A percentile compares a stretch with the other conserved stretches of the same genome.
Evolutionary conservation across 2,797 vertebrate species (phyloP).

Genomic region (Acrossocheilus fasciatus): DNA sequence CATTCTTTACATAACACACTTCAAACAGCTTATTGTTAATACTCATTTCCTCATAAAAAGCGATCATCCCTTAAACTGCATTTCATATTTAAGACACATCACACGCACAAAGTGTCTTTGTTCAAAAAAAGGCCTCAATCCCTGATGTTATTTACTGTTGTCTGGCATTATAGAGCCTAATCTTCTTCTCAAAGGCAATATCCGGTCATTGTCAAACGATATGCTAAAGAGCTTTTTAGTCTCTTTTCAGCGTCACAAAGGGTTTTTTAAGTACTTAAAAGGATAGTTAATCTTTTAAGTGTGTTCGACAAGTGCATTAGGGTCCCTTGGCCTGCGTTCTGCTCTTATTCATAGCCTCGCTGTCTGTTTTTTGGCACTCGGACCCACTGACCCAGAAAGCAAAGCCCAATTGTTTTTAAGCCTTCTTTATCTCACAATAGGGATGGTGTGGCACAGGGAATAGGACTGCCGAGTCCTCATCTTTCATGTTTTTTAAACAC

Average conservation of each 20-base stretch:
- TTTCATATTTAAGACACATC: constrained; percentile 54
- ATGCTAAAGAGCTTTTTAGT: constrained; percentile 60
- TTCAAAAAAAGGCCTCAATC: constrained; percentile 50
- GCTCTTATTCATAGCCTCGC: constrained; percentile 13
- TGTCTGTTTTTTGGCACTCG: constrained; percentile 49
- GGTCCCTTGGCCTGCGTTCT: constrained; percentile 23
- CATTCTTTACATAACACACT: constrained; percentile 55
- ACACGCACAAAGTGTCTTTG: constrained; percentile 55
- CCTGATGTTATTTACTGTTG: constrained; percentile 65
- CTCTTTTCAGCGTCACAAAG: constrained; percentile 55
- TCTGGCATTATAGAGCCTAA: constrained; percentile 55
- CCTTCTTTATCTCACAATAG: constrained; percentile 44
- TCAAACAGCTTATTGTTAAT: constrained; percentile 57
- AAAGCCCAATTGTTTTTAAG: constrained; percentile 56
- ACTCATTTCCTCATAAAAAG: constrained; percentile 55
- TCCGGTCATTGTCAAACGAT: constrained; percentile 58
- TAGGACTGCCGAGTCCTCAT: constrained; percentile 16
- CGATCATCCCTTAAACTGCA: constrained; percentile 61
- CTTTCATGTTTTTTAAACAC: constrained; percentile 34
- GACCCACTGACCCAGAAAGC: constrained; percentile 57
- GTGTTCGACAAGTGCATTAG: constrained; percentile 63
- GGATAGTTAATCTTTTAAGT: constrained; percentile 67
- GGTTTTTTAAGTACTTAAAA: constrained; percentile 66
- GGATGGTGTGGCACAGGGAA: neutral
- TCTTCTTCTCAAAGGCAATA: constrained; percentile 60